phyloP scores from a whole-genome alignment of 2,888 invertebrate genomes.

The Megastigmus dorsalis region DNA sequence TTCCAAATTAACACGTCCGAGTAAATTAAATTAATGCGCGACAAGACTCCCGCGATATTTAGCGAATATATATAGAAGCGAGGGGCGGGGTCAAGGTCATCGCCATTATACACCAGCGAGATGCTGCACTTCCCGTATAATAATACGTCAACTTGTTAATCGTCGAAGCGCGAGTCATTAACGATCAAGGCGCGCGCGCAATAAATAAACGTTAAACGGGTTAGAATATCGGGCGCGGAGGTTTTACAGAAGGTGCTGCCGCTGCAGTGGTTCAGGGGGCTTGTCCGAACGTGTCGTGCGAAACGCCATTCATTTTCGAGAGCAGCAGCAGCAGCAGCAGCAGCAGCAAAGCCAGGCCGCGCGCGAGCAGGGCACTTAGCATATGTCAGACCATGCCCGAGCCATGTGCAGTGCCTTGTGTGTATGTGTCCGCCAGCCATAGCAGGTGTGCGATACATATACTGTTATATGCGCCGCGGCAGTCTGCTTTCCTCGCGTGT shows the following conservation, averaged over 20 bases:
- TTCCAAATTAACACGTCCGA: constrained; percentile 9
- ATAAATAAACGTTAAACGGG: constrained; percentile 44
- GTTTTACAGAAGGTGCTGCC: no score
- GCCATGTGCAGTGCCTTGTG: no score
- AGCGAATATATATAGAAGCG: no score
- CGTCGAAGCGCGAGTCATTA: constrained; percentile 12
- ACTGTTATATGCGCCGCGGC: no score
- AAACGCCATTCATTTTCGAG: constrained; percentile 52
- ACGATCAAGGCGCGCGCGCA: constrained; percentile 12
- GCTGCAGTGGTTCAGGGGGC: no score
- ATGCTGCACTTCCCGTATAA: no score
- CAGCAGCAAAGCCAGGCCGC: no score
- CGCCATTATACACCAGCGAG: not conserved
- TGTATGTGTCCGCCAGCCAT: no score
- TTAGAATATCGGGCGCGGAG: constrained; percentile 16
- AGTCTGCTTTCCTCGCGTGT: no score
- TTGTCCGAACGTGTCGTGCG: constrained; percentile 53
- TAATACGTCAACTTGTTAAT: constrained; percentile 5
- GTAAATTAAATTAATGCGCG: constrained; percentile 35
- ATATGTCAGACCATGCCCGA: constrained; percentile 56
- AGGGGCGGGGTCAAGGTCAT: constrained; percentile 23
- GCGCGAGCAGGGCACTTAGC: constrained; percentile 55
- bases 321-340: constrained; percentile 30
- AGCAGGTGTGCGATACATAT: constrained; percentile 32
- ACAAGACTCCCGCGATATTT: not conserved